These are phyloP conservation scores for Drosophila imparisetae DNA, from an alignment of 2,888 invertebrate species.

Conservation along the genomic window DNA sequence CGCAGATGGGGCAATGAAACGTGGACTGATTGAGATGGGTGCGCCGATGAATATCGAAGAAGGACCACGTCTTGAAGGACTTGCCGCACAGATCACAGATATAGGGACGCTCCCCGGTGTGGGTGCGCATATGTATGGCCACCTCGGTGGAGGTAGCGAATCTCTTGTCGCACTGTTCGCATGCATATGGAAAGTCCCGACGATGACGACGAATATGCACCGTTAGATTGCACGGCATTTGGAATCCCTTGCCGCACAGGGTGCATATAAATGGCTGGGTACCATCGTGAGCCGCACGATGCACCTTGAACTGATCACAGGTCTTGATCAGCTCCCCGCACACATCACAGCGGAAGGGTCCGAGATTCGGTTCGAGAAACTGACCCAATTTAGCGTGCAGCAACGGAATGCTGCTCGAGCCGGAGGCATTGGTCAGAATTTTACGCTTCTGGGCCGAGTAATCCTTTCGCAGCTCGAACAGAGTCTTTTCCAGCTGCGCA, in stretches of 20 bases:
- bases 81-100: constrained; percentile 79
- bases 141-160: constrained; percentile 82
- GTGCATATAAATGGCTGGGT: constrained; percentile 79
- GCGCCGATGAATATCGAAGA: constrained; percentile 79
- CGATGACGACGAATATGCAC: constrained; percentile 78
- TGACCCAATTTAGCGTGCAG: constrained; percentile 67
- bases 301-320: constrained; percentile 80
- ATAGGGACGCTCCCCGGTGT: constrained; percentile 81
- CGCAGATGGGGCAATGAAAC: constrained; percentile 80
- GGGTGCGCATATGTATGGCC: constrained; percentile 78
- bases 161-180: constrained; percentile 76
- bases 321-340: constrained; percentile 75
- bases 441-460: constrained; percentile 74
- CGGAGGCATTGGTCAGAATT: constrained; percentile 51
- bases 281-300: constrained; percentile 76
- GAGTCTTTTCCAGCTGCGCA: constrained; percentile 77
- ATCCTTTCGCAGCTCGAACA: constrained; percentile 72
- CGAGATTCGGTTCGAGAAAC: constrained; percentile 73
- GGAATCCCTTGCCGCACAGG: constrained; percentile 79
- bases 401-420: constrained; percentile 46
- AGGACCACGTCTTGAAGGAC: constrained; percentile 82
- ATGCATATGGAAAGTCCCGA: constrained; percentile 79
- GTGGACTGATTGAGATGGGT: constrained; percentile 78
- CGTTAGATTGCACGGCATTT: constrained; percentile 78
- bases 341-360: constrained; percentile 76